Evolutionary conservation across 2,113 vertebrate genomes (phyloP).

Genomic region (Xyrauchen texanus): DNA sequence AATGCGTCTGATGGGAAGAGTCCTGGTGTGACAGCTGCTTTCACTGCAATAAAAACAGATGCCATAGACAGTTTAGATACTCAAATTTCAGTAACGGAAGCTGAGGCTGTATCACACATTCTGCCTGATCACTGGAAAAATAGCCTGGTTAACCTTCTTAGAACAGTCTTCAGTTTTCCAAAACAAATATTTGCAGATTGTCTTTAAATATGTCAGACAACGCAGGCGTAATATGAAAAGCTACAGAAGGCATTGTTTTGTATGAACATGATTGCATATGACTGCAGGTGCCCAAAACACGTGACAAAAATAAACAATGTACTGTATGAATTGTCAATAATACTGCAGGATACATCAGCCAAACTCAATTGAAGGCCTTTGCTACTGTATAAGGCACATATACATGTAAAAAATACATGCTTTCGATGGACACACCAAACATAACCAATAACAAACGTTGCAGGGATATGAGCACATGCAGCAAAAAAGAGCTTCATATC

Average conservation of each 20-base stretch:
- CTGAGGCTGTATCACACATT: not conserved
- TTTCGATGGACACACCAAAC: too few relatives aligned
- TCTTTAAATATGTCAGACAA: not conserved
- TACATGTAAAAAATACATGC: too few relatives aligned
- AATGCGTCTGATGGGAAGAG: not conserved
- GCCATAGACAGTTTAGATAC: not conserved
- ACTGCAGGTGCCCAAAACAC: not conserved
- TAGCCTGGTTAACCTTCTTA: too few relatives aligned
- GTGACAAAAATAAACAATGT: not conserved
- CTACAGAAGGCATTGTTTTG: not conserved
- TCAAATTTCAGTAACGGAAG: not conserved
- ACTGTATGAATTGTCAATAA: too few relatives aligned
- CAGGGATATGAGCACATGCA: not conserved
- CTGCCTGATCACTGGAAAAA: too few relatives aligned
- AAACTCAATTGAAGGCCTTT: not conserved
- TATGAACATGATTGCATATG: not conserved
- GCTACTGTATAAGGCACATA: not conserved
- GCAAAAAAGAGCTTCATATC: not conserved
- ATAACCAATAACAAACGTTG: not conserved
- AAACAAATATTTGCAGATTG: too few relatives aligned
- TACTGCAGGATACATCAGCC: not conserved
- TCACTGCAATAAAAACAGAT: constrained; percentile 7
- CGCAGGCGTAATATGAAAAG: not conserved
- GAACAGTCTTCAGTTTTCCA: too few relatives aligned
- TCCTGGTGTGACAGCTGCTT: not conserved